Conservation (phyloP, 2,888 invertebrate species). For the Prosapia bicincta region DNA sequence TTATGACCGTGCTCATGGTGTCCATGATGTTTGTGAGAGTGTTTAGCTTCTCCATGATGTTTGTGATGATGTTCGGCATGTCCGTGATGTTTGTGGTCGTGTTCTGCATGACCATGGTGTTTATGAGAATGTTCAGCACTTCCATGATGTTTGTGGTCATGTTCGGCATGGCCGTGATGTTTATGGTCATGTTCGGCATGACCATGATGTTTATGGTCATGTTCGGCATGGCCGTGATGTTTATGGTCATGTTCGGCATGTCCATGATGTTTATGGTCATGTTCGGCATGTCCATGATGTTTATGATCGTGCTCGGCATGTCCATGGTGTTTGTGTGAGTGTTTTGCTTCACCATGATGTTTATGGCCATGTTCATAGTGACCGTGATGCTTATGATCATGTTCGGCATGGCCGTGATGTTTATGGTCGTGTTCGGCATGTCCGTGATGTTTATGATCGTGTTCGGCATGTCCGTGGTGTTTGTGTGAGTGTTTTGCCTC, state of each 20-base stretch:
- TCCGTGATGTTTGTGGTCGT: conserved; percentile 33
- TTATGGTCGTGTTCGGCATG: conserved; percentile 36
- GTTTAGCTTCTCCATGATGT: conserved; percentile 24
- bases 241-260: conserved; percentile 10
- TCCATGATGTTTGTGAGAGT: conserved; percentile 30
- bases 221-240: conserved; percentile 15
- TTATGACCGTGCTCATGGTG: conserved; percentile 33
- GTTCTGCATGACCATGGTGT: conserved; percentile 33
- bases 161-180: conserved; percentile 33
- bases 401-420: conserved; percentile 35
- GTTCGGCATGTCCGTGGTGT: conserved; percentile 35
- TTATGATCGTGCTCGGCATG: conserved; percentile 32
- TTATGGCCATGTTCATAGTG: conserved; percentile 36
- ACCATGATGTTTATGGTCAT: conserved; percentile 28
- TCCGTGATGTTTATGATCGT: conserved; percentile 37
- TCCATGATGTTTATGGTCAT: conserved; percentile 20
- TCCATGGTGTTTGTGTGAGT: conserved; percentile 37
- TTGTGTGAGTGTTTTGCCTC: conserved; percentile 35
- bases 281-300: conserved; percentile 35
- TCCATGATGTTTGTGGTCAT: conserved; percentile 34
- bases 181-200: conserved; percentile 29
- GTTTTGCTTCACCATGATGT: conserved; percentile 36
- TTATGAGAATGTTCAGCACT: conserved; percentile 34
- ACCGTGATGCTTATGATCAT: conserved; percentile 37
- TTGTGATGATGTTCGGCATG: conserved; percentile 32